A percentile compares a stretch with the other conserved stretches of the same genome.
Evolutionary conservation across 2,113 vertebrate species (phyloP).

Genomic region (Fukomys damarensis): DNA sequence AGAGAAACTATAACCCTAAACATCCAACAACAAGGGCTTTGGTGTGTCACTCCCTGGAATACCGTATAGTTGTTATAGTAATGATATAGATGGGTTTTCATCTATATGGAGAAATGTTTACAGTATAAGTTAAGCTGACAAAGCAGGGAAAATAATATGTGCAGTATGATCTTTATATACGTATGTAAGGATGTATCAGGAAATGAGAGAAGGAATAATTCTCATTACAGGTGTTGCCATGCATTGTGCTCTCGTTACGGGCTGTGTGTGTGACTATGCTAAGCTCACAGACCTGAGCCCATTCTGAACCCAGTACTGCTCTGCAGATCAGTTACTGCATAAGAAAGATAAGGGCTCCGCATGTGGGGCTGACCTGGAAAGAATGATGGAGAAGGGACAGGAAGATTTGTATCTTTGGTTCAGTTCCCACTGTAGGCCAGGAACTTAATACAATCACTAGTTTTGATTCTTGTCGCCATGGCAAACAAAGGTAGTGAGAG

Average conservation of each 20-base stretch:
- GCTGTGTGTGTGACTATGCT: not conserved
- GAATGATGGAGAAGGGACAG: not conserved
- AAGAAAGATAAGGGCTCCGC: not conserved
- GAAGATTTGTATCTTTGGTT: not conserved
- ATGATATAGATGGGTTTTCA: not conserved
- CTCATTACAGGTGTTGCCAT: not conserved
- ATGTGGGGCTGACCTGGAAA: not conserved
- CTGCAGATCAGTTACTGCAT: accelerated
- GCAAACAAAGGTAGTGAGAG: not conserved
- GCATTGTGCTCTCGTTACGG: not conserved
- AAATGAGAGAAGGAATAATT: not conserved
- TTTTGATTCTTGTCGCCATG: not conserved
- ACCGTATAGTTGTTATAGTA: not conserved
- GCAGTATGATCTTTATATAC: accelerated
- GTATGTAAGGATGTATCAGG: not conserved
- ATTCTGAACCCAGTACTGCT: not conserved
- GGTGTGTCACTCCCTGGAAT: not conserved
- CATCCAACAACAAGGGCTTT: not conserved
- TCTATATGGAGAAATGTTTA: not conserved
- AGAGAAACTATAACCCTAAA: not conserved
- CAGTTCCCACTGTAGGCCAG: not conserved
- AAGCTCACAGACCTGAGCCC: not conserved
- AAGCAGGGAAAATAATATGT: not conserved
- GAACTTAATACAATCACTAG: not conserved
- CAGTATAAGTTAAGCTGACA: not conserved